These are phyloP conservation scores for Actinopyga echinites DNA, from an alignment of 53 echinoderm and acorn worm genomes.

Conservation along the genomic window DNA sequence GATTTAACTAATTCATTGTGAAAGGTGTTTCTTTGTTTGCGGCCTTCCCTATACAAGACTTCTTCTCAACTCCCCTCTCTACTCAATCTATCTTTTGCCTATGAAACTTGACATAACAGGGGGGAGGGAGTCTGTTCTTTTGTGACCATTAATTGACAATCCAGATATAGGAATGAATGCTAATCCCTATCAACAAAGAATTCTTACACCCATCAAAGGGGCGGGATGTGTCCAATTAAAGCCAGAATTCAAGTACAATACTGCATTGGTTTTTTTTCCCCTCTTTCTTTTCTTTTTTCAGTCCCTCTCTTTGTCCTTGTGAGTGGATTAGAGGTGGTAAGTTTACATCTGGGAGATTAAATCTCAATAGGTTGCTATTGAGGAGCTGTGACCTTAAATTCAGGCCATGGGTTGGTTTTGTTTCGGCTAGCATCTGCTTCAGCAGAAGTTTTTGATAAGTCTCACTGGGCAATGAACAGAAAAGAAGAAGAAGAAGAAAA, in stretches of 20 bases:
- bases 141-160: constrained; percentile 22
- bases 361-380: not conserved
- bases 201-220: not conserved
- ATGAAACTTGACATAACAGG: not conserved
- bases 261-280: no score
- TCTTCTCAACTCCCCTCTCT: not conserved
- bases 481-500: no score
- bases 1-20: constrained; percentile 24
- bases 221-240: constrained; percentile 10
- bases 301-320: not conserved
- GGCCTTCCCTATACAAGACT: not conserved
- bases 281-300: no score
- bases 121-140: not conserved
- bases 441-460: no score
- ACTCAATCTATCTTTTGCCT: not conserved
- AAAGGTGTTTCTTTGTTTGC: constrained; percentile 6
- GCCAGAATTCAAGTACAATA: not conserved
- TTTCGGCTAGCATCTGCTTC: no score
- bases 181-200: constrained; percentile 12
- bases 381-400: constrained; percentile 7
- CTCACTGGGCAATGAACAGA: no score
- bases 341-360: constrained; percentile 26
- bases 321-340: constrained; percentile 31
- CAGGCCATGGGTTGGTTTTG: not conserved
- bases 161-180: not conserved